A percentile compares a stretch with the other conserved stretches of the same genome.
Conservation (phyloP, 2,888 invertebrate genomes). For the Urechis unicinctus region DNA sequence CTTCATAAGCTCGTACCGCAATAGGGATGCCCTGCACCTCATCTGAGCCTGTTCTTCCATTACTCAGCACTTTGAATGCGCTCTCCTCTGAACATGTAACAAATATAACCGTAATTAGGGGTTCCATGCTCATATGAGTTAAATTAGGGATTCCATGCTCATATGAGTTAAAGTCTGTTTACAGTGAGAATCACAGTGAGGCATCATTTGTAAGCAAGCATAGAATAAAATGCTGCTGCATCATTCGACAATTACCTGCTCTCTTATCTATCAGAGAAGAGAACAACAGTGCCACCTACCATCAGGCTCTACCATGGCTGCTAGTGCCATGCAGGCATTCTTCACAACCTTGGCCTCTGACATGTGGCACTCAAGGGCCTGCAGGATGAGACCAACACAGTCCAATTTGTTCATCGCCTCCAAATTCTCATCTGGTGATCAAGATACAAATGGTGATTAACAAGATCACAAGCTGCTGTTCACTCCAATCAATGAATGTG, state of each 20-base stretch:
- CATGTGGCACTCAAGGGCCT: conserved; percentile 30
- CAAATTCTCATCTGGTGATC: conserved; percentile 40
- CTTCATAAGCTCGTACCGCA: conserved; percentile 35
- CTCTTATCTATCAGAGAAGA: background rate
- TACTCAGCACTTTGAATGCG: conserved; percentile 40
- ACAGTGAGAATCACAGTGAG: background rate
- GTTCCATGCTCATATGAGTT: background rate
- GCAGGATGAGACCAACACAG: conserved; percentile 33
- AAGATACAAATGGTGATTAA: conserved; percentile 11
- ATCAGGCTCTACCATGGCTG: conserved; percentile 41
- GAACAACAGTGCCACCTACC: conserved; percentile 26
- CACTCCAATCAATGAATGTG: no score
- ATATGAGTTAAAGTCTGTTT: background rate
- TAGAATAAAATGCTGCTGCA: no score
- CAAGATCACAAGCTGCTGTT: background rate
- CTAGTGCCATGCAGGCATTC: conserved; percentile 41
- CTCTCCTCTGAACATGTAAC: conserved; percentile 35
- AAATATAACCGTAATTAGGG: background rate
- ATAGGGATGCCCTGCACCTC: conserved; percentile 37
- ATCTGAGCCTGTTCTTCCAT: conserved; percentile 26
- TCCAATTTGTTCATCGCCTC: conserved; percentile 31
- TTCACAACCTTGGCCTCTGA: conserved; percentile 41
- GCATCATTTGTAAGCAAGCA: no score
- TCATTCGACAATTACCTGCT: no score
- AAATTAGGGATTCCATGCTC: no score